Conservation (phyloP, 1,140 invertebrate genomes). For the Yoshiicerus persimilis region DNA sequence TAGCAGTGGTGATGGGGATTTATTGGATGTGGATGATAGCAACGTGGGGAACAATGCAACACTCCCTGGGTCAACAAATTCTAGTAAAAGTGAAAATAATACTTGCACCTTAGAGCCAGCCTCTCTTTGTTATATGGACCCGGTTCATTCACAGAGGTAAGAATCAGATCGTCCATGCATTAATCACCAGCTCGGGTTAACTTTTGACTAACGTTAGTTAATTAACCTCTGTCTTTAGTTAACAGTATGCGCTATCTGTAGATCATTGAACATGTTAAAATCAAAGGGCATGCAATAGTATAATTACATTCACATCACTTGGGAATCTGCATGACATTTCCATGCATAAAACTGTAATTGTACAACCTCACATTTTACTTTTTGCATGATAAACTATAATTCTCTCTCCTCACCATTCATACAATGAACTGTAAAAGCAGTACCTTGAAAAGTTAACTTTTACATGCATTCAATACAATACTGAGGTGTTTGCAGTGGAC, state of each 20-base stretch:
- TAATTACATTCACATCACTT: background rate
- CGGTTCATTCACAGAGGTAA: slow-evolving; percentile 3
- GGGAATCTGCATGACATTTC: background rate
- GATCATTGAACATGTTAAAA: no score
- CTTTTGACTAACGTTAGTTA: background rate
- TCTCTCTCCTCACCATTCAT: no score
- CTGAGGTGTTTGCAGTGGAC: background rate
- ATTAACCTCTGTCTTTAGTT: background rate
- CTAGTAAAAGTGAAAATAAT: slow-evolving; percentile 2
- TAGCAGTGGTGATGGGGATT: slow-evolving; percentile 9
- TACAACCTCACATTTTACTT: background rate
- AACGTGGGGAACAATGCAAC: background rate
- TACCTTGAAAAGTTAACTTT: background rate
- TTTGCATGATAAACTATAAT: background rate
- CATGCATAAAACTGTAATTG: background rate
- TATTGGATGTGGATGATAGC: background rate
- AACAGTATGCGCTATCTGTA: no score
- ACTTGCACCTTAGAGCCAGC: slow-evolving; percentile 11
- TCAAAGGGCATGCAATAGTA: background rate
- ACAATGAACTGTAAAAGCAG: background rate
- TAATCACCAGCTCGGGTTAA: background rate
- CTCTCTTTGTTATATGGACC: background rate
- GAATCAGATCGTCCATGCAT: background rate
- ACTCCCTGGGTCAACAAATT: background rate
- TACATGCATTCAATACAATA: background rate